A percentile compares a stretch with the other conserved stretches of the same genome.
These are phyloP conservation scores for Dolichotis patagonum DNA, from an alignment of 2,113 vertebrate species.

Conservation along the genomic window DNA sequence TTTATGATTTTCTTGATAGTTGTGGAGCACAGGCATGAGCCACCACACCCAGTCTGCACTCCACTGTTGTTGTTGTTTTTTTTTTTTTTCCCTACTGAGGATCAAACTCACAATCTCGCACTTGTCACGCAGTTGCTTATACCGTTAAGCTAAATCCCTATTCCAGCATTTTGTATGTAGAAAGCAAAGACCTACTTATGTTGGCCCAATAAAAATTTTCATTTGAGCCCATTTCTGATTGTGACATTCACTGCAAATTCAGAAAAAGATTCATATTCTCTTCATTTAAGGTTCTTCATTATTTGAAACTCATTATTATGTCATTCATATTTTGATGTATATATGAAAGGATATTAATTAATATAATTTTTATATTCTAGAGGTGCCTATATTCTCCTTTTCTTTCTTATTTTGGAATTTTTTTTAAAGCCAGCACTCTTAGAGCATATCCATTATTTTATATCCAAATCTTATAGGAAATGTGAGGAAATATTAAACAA, in stretches of 20 bases:
- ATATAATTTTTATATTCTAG: background rate
- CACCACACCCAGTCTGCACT: background rate
- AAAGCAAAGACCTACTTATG: background rate
- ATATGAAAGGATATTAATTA: background rate
- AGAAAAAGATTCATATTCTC: background rate
- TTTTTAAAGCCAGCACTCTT: background rate
- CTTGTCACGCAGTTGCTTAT: too few relatives aligned
- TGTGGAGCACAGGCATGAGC: background rate
- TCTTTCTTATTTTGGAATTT: constrained; percentile 40
- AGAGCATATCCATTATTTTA: background rate
- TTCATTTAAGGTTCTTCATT: background rate
- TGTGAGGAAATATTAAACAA: background rate
- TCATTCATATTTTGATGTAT: background rate
- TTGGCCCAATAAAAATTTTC: background rate
- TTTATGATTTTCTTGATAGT: background rate
- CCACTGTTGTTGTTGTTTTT: background rate
- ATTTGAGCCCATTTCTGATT: background rate
- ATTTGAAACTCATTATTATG: constrained; percentile 43
- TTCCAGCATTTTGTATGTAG: background rate
- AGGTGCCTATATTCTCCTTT: background rate
- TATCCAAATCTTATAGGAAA: constrained; percentile 17
- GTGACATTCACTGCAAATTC: background rate
- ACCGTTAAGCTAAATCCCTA: too few relatives aligned
- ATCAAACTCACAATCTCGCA: too few relatives aligned
- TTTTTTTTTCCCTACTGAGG: too few relatives aligned